Evolutionary conservation across 2,113 vertebrate genomes (phyloP), one percentile per base, ranked within the genome.

Genomic region (Oreotragus oreotragus): DNA sequence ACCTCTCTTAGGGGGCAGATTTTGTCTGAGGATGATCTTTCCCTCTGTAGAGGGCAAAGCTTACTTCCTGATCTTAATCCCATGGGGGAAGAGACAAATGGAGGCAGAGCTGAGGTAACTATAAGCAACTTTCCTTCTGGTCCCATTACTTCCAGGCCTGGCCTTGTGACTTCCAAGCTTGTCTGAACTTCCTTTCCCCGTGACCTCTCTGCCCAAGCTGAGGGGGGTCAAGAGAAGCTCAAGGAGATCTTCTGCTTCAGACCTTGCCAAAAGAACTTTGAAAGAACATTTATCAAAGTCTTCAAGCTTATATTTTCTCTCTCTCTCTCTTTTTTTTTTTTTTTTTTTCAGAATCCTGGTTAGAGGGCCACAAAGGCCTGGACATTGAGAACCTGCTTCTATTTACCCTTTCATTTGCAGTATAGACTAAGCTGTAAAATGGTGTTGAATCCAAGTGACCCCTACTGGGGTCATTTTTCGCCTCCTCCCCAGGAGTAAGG

Each of bases 161-260:
- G 15, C 30, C 30, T 64, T 1, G 0, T 66, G 33, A 9, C 33
- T n/a, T n/a, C 62, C 62, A 66, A 30, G 33, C 7, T 66, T n/a
- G 16, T 66, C 62, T 66, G 62, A 66, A 66, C 33, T 66, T n/a
- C 33, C 62, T 66, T 66, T n/a, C 33, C 16, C 62, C 0, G 2
- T n/a, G 62, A 66, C 16, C 16, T n/a, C 33, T 66, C 62, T 66
- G 33, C 8, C 19, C n/a, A 66, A 66, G 62, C 33, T 66, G 62
- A n/a, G 33, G 16, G 16, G 62, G 62, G 17, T 66, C 62, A 66
- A 66, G 16, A 64, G 62, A n/a, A n/a, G 62, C 2, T n/a, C 62
- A 64, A 64, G 7, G 62, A 16, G 62, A 64, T 64, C 16, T 64
- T n/a, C 62, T 64, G 30, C 33, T 64, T 64, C 33, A 64, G 3